These are phyloP conservation scores for Grapholita molesta DNA, from an alignment of 1,140 invertebrate genomes.

Conservation along the genomic window DNA sequence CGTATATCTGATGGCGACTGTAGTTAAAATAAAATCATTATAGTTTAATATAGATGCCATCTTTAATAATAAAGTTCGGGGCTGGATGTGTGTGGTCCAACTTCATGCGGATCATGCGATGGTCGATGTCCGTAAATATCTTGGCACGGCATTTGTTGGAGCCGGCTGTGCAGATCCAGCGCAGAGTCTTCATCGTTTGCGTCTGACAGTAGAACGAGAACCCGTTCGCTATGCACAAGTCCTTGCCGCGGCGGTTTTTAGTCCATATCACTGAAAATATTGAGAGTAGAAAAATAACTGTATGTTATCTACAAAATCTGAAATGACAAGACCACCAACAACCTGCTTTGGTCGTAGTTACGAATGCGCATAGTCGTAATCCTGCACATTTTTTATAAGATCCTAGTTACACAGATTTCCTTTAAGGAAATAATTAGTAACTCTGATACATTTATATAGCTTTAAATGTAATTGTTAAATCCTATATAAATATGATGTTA, in stretches of 20 bases:
- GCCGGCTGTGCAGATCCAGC: slow-evolving; percentile 9
- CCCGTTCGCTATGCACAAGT: slow-evolving; percentile 38
- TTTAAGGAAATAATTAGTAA: no score
- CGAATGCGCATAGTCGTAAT: no score
- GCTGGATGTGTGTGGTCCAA: slow-evolving; percentile 17
- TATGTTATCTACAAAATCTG: background rate
- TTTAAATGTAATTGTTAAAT: no score
- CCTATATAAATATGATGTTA: no score
- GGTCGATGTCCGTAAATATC: background rate
- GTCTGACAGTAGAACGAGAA: slow-evolving; percentile 40
- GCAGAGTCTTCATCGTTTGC: slow-evolving; percentile 2
- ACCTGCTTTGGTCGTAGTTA: no score
- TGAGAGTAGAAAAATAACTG: background rate
- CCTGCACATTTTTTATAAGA: no score
- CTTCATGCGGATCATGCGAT: background rate
- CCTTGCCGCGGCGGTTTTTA: slow-evolving; percentile 32
- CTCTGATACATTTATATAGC: no score
- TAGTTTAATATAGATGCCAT: slow-evolving; percentile 3
- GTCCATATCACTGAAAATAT: slow-evolving; percentile 30
- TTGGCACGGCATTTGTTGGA: background rate
- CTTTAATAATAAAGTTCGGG: background rate
- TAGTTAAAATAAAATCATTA: no score
- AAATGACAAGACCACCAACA: background rate
- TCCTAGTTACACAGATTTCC: no score
- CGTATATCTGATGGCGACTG: no score